phyloP scores from a whole-genome alignment of 2,113 vertebrate genomes.

The Cololabis saira region DNA sequence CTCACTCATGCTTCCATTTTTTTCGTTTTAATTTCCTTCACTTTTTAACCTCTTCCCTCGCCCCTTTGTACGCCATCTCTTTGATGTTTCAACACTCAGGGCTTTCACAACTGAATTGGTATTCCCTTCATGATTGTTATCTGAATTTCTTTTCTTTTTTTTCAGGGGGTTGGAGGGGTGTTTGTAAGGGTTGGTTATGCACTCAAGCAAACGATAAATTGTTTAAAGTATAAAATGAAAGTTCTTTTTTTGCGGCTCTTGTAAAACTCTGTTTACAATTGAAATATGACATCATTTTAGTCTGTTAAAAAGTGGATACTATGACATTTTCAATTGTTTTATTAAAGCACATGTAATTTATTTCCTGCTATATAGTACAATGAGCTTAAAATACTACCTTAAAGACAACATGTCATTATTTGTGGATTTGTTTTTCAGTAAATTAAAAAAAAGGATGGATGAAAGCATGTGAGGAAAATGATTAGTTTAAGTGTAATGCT shows the following conservation, averaged over 20 bases:
- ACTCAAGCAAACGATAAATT: constrained; percentile 50
- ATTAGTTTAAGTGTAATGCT: background rate
- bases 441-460: background rate
- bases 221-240: background rate
- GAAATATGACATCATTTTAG: no score
- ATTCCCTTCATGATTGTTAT: constrained; percentile 55
- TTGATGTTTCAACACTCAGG: constrained; percentile 49
- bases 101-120: constrained; percentile 31
- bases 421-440: no score
- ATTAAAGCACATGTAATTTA: no score
- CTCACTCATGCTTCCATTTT: background rate
- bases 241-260: background rate
- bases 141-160: constrained; percentile 14
- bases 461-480: background rate
- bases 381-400: no score
- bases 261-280: background rate
- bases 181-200: constrained; percentile 19
- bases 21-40: constrained; percentile 19
- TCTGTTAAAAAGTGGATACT: no score
- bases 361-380: no score
- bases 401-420: no score
- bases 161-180: no score
- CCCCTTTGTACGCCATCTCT: constrained; percentile 13
- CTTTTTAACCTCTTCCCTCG: constrained; percentile 15
- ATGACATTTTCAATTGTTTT: no score